A percentile compares a stretch with the other conserved stretches of the same genome.
Evolutionary conservation across 2,113 vertebrate species (phyloP).

Genomic region (Pitta sordida): DNA sequence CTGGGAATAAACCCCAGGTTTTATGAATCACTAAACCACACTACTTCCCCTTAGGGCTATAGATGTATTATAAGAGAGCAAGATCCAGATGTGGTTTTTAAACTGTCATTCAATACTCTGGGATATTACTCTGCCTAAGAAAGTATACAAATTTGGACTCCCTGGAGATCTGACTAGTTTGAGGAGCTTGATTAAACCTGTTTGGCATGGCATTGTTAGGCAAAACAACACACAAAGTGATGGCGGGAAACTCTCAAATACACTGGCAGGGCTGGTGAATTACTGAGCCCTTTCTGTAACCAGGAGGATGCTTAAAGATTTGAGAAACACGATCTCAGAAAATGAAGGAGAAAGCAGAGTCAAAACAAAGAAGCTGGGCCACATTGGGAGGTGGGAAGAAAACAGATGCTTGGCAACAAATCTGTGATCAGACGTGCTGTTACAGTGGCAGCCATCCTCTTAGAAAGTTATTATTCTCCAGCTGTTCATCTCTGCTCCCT

Average conservation of each 20-base stretch:
- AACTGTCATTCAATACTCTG: slow-evolving; percentile 37
- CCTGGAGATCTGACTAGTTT: neutral
- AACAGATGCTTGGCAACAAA: slow-evolving; percentile 48
- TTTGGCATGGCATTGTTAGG: neutral
- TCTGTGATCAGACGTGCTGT: neutral
- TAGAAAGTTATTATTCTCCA: slow-evolving; percentile 36
- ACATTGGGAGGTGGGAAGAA: slow-evolving; percentile 21
- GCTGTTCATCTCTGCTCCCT: slow-evolving; percentile 4
- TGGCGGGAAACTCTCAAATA: neutral
- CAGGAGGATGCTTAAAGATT: neutral
- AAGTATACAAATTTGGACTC: slow-evolving; percentile 57
- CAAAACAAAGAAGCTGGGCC: slow-evolving; percentile 20
- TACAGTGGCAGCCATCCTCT: neutral
- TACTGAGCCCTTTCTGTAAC: neutral
- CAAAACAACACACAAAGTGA: neutral
- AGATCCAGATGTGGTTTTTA: slow-evolving; percentile 65
- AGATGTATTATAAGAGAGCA: slow-evolving; percentile 47
- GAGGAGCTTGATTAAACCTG: slow-evolving; percentile 29
- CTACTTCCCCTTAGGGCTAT: slow-evolving; percentile 45
- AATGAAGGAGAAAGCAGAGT: neutral
- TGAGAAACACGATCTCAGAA: neutral
- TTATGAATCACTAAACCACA: slow-evolving; percentile 60
- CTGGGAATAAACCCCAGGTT: slow-evolving; percentile 55
- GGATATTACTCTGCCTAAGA: slow-evolving; percentile 52
- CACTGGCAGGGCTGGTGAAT: neutral